Evolutionary conservation across 1,140 invertebrate species (phyloP).

Genomic region (Macrocentrus cingulum): DNA sequence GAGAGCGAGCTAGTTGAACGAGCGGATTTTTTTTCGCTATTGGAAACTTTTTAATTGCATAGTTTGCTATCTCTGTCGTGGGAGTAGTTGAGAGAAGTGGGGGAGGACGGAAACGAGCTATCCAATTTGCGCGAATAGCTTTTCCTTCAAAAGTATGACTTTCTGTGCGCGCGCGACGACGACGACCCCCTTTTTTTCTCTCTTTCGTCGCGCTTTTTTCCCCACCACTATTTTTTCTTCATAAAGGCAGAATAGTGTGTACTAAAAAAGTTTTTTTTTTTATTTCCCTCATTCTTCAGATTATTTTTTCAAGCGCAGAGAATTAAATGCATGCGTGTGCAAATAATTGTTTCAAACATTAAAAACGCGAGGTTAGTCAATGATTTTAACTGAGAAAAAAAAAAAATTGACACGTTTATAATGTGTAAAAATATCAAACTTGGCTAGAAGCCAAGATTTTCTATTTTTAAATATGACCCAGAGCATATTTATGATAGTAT

Average conservation of each 20-base stretch:
- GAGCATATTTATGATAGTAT: too few relatives aligned
- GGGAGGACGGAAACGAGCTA: slow-evolving; percentile 28
- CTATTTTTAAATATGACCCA: too few relatives aligned
- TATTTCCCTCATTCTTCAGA: neutral
- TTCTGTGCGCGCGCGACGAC: too few relatives aligned
- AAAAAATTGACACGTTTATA: neutral
- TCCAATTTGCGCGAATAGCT: slow-evolving; percentile 56
- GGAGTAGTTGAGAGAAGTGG: neutral
- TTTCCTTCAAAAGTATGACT: slow-evolving; percentile 46
- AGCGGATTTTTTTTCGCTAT: slow-evolving; percentile 33
- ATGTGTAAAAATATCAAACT: too few relatives aligned
- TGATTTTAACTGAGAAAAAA: neutral
- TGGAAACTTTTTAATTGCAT: slow-evolving; percentile 57
- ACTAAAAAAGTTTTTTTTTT: slow-evolving; percentile 11
- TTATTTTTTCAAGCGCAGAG: slow-evolving; percentile 7
- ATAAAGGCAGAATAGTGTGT: too few relatives aligned
- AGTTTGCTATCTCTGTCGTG: slow-evolving; percentile 34
- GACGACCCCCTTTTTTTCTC: slow-evolving; percentile 21
- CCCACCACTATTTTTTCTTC: slow-evolving; percentile 13
- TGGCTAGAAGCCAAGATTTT: too few relatives aligned
- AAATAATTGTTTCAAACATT: neutral
- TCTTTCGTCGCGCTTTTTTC: slow-evolving; percentile 15
- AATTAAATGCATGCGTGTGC: slow-evolving; percentile 14
- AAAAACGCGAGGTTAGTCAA: neutral
- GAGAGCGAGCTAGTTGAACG: slow-evolving; percentile 23